These are phyloP conservation scores for Lasioglossum albipes DNA, from an alignment of 1,140 invertebrate species.

Conservation along the genomic window DNA sequence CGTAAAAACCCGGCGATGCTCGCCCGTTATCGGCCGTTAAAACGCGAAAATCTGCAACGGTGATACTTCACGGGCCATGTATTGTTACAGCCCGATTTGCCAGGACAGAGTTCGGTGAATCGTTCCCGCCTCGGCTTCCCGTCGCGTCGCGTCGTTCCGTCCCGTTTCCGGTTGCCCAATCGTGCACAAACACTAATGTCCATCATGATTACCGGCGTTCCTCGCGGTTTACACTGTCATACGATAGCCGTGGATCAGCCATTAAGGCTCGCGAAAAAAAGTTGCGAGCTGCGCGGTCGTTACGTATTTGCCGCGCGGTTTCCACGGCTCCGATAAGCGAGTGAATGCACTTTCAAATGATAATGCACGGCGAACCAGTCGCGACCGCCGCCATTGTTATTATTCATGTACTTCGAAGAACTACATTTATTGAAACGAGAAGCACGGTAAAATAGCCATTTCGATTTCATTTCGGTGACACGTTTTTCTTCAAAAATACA, in stretches of 20 bases:
- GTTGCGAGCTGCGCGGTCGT: too few relatives aligned
- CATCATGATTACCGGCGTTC: not conserved
- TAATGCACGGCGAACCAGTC: too few relatives aligned
- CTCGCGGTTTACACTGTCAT: not conserved
- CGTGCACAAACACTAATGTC: not conserved
- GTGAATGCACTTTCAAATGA: too few relatives aligned
- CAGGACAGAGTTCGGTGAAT: too few relatives aligned
- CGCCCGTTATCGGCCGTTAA: not conserved
- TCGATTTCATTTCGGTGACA: too few relatives aligned
- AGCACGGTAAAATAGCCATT: too few relatives aligned
- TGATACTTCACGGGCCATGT: slow-evolving; percentile 12
- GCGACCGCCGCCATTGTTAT: too few relatives aligned
- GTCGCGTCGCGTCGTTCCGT: not conserved
- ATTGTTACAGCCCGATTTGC: not conserved
- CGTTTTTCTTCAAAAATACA: too few relatives aligned
- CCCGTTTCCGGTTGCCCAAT: not conserved
- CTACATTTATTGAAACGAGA: too few relatives aligned
- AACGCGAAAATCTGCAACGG: not conserved
- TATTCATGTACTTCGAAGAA: too few relatives aligned
- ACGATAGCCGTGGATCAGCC: not conserved
- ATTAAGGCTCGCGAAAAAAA: not conserved
- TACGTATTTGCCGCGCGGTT: too few relatives aligned
- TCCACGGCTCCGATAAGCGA: not conserved
- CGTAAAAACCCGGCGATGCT: not conserved
- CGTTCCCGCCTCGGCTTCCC: not conserved